Conservation (phyloP, 1,140 invertebrate species). For the Drosophila funebris region DNA sequence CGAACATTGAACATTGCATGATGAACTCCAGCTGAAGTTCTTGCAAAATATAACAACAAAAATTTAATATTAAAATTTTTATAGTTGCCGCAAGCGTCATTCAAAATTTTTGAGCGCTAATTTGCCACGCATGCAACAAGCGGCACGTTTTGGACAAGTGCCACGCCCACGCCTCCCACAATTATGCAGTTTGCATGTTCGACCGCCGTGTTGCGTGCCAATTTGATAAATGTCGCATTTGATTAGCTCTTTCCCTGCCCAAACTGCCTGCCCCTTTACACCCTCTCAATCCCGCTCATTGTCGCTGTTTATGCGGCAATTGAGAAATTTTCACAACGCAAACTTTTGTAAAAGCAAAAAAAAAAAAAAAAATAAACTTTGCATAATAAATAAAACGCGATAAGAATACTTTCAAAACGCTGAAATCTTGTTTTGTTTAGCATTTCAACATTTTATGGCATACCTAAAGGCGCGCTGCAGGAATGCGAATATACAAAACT, state of each 20-base stretch:
- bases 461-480: constrained; percentile 45
- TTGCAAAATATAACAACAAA: constrained; percentile 1
- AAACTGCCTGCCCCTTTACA: not conserved
- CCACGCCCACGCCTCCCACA: constrained; percentile 13
- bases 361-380: constrained; percentile 43
- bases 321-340: constrained; percentile 53
- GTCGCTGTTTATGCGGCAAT: constrained; percentile 42
- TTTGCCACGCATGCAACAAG: constrained; percentile 51
- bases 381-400: constrained; percentile 70
- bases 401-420: constrained; percentile 46
- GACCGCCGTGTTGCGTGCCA: constrained; percentile 64
- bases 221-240: constrained; percentile 75
- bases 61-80: constrained; percentile 6
- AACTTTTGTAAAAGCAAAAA: no score
- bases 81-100: not conserved
- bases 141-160: constrained; percentile 1
- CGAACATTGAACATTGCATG: not conserved
- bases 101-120: constrained; percentile 31
- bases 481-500: constrained; percentile 47
- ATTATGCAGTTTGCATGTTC: constrained; percentile 54
- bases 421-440: constrained; percentile 53
- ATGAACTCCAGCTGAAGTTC: not conserved
- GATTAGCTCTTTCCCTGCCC: constrained; percentile 49
- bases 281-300: no score
- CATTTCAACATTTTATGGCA: constrained; percentile 43